Conservation (phyloP, 2,113 vertebrate species). For the Tringa solitaria region DNA sequence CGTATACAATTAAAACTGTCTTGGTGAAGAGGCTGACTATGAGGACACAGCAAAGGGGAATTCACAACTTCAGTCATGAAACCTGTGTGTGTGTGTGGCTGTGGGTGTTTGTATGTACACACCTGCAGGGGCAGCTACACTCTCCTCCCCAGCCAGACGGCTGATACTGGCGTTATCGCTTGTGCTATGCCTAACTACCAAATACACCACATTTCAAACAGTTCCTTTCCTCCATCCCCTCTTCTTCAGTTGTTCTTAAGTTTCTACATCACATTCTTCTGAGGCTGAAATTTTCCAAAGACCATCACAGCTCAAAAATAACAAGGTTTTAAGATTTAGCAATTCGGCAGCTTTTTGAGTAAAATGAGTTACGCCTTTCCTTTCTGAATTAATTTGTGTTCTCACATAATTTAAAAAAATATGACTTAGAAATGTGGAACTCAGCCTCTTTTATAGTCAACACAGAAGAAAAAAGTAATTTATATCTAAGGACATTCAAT, state of each 20-base stretch:
- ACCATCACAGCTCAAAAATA: not conserved
- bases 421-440: not conserved
- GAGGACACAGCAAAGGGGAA: not conserved
- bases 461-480: not conserved
- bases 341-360: not conserved
- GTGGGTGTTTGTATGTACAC: too few species aligned
- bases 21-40: not conserved
- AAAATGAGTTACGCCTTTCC: not conserved
- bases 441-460: not conserved
- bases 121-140: not conserved
- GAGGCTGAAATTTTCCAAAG: not conserved
- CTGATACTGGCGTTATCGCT: not conserved
- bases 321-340: not conserved
- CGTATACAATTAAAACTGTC: not conserved
- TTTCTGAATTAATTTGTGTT: not conserved
- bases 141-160: not conserved
- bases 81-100: not conserved
- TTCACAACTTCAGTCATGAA: not conserved
- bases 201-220: not conserved
- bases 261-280: not conserved
- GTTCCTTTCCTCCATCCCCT: not conserved
- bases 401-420: not conserved
- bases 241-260: not conserved
- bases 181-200: not conserved
- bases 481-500: not conserved